Evolutionary conservation across 2,797 vertebrate species (phyloP).

Genomic region (Anomalospiza imberbis): DNA sequence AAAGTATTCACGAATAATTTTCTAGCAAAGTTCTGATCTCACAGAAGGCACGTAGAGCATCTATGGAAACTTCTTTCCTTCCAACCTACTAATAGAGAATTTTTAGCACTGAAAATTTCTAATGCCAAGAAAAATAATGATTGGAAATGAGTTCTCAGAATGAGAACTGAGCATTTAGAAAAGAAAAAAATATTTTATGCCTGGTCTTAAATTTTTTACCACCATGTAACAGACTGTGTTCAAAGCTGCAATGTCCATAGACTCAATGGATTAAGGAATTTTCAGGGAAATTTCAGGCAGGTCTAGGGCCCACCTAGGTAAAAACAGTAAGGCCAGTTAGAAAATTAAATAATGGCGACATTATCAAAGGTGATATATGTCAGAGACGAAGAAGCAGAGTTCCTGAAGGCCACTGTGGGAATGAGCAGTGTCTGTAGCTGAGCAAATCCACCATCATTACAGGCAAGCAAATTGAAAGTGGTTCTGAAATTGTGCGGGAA

Average conservation of each 20-base stretch:
- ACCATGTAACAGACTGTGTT: neutral
- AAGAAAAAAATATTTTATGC: neutral
- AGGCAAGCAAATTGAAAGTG: neutral
- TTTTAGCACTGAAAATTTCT: neutral
- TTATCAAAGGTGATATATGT: neutral
- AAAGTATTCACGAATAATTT: conserved; percentile 28
- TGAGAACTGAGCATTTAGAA: neutral
- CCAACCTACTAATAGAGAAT: neutral
- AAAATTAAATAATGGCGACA: accelerated
- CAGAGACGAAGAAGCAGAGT: neutral
- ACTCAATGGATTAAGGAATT: neutral
- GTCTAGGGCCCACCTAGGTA: neutral
- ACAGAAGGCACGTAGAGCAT: neutral
- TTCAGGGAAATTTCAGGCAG: neutral
- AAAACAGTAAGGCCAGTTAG: neutral
- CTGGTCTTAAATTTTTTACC: neutral
- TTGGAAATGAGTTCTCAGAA: neutral
- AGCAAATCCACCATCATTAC: neutral
- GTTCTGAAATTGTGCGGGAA: neutral
- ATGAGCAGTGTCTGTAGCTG: neutral
- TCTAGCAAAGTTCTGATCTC: conserved; percentile 10
- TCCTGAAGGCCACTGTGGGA: neutral
- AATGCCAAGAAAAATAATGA: neutral
- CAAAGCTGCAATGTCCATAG: neutral
- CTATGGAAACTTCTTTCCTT: conserved; percentile 8